A percentile compares a stretch with the other conserved stretches of the same genome.
Conservation (phyloP, 2,797 vertebrate genomes). For the Microtus agrestis region DNA sequence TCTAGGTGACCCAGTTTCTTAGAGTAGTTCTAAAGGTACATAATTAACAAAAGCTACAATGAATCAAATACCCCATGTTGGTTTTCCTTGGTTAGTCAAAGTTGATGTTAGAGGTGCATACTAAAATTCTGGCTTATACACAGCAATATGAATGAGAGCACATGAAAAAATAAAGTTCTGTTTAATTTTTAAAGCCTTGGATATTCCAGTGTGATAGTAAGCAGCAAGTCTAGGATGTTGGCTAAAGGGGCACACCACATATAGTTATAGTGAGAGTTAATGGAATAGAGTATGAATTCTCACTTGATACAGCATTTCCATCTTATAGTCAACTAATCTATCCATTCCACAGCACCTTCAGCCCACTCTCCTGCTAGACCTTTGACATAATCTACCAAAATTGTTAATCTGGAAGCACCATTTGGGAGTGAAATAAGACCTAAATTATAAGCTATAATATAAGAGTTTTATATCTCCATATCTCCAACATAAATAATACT, state of each 20-base stretch:
- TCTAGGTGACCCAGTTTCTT: not conserved
- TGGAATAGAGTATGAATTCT: not conserved
- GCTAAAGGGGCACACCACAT: not conserved
- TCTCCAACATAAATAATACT: not conserved
- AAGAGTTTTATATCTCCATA: not conserved
- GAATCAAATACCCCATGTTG: not conserved
- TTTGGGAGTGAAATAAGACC: not conserved
- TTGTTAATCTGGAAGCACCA: not conserved
- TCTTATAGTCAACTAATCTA: not conserved
- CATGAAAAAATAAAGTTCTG: not conserved
- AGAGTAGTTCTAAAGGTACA: too few species aligned
- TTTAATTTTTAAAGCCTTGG: not conserved
- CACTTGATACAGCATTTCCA: not conserved
- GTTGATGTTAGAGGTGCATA: not conserved
- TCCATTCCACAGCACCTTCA: fast-evolving
- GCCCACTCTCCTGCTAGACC: not conserved
- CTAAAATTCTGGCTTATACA: not conserved
- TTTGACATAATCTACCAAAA: not conserved
- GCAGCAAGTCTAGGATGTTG: not conserved
- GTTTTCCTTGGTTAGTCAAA: not conserved
- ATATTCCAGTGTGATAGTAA: not conserved
- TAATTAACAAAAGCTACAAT: not conserved
- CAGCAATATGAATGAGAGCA: not conserved
- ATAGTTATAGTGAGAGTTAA: not conserved
- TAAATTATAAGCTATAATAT: not conserved